Percentiles rank a stretch among this genome's conserved stretches.
These are phyloP conservation scores for Xenopus laevis DNA, from an alignment of 2,113 vertebrate genomes.

Conservation along the genomic window DNA sequence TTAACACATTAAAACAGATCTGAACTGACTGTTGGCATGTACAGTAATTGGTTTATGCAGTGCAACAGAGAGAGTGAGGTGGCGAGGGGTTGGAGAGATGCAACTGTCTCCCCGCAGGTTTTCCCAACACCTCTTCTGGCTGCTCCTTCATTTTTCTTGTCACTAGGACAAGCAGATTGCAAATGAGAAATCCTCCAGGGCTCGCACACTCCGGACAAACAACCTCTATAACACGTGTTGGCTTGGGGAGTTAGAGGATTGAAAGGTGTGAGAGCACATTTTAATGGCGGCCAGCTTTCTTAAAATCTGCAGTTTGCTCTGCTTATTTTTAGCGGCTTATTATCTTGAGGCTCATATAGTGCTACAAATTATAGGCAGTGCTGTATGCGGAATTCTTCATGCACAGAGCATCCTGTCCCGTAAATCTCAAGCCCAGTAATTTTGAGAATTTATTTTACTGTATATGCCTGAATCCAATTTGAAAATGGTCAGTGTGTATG, in stretches of 20 bases:
- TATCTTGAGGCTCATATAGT: too few species aligned
- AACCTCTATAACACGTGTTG: slow-evolving; percentile 33
- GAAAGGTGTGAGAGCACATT: slow-evolving; percentile 27
- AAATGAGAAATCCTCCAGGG: slow-evolving; percentile 33
- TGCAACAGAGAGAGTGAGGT: slow-evolving; percentile 1
- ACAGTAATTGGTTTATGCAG: not conserved
- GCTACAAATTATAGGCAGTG: too few species aligned
- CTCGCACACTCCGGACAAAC: slow-evolving; percentile 16
- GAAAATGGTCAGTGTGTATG: too few species aligned
- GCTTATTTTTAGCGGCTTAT: slow-evolving; percentile 1
- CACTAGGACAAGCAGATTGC: slow-evolving; percentile 30
- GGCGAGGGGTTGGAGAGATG: slow-evolving; percentile 6
- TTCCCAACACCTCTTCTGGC: slow-evolving; percentile 38
- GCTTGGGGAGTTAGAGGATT: slow-evolving; percentile 14
- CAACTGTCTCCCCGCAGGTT: slow-evolving; percentile 30
- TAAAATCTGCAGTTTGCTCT: slow-evolving; percentile 2
- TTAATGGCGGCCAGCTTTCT: slow-evolving; percentile 4
- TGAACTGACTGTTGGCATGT: slow-evolving; percentile 12
- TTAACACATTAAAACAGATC: not conserved
- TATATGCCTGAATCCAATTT: too few species aligned
- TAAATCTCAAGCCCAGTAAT: too few species aligned
- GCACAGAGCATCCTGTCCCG: too few species aligned
- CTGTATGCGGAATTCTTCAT: too few species aligned
- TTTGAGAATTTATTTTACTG: too few species aligned
- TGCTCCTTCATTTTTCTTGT: slow-evolving; percentile 31